phyloP scores from a whole-genome alignment of 92 coral and sea anemone genomes.

The Porites evermanni region DNA sequence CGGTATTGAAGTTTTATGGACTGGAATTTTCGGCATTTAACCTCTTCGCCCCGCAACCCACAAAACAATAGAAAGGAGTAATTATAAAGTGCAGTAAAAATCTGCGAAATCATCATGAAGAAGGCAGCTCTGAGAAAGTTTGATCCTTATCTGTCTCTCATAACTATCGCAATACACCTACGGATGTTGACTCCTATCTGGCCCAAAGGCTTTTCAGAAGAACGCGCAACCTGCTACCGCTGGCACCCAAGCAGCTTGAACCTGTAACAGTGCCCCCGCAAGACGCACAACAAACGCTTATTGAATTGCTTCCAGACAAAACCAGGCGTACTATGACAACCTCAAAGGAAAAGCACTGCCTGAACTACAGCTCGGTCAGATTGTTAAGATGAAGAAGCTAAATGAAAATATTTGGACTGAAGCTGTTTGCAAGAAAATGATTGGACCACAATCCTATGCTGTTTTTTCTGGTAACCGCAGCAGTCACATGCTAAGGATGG shows the following conservation, averaged over 20 bases:
- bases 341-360: slow-evolving; percentile 47
- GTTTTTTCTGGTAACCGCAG: neutral
- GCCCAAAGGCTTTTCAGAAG: slow-evolving; percentile 1
- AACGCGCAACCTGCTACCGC: slow-evolving; percentile 31
- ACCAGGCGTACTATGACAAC: slow-evolving; percentile 29
- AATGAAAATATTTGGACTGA: neutral
- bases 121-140: slow-evolving; percentile 35
- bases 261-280: slow-evolving; percentile 13
- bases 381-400: slow-evolving; percentile 9
- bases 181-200: slow-evolving; percentile 27
- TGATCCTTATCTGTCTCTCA: slow-evolving; percentile 41
- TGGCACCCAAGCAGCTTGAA: slow-evolving; percentile 19
- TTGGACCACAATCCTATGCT: neutral
- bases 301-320: slow-evolving; percentile 25
- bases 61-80: slow-evolving; percentile 24
- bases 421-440: slow-evolving; percentile 5
- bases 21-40: slow-evolving; percentile 12
- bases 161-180: slow-evolving; percentile 41
- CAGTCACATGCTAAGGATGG: no score
- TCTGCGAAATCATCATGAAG: slow-evolving; percentile 43
- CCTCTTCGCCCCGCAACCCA: slow-evolving; percentile 26
- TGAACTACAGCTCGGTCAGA: slow-evolving; percentile 42
- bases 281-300: slow-evolving; percentile 18
- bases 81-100: slow-evolving; percentile 42
- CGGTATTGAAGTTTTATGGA: neutral